Conservation (phyloP, 2,797 vertebrate species). For the Loriculus beryllinus region DNA sequence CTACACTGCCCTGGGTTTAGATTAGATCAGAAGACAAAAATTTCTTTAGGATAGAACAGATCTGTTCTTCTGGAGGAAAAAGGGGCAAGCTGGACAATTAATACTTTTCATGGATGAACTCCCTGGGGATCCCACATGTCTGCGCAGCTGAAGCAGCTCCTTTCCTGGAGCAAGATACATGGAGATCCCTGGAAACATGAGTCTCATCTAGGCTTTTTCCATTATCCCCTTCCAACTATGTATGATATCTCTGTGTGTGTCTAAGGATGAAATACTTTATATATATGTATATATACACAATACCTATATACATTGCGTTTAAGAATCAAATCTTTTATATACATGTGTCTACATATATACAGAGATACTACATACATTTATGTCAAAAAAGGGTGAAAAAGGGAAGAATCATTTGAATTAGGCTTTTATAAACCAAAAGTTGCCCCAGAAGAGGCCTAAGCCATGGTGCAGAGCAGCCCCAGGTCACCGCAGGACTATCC, state of each 20-base stretch:
- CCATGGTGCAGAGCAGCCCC: background rate
- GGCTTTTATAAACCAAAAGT: background rate
- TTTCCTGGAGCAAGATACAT: background rate
- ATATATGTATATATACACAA: fast-evolving
- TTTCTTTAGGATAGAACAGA: constrained; percentile 10
- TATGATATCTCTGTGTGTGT: background rate
- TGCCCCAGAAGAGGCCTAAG: background rate
- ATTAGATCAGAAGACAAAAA: constrained; percentile 53
- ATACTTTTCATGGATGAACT: background rate
- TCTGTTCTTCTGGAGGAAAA: constrained; percentile 5
- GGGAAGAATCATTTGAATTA: background rate
- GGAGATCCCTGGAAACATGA: background rate
- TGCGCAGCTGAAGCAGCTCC: background rate
- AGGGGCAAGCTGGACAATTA: background rate
- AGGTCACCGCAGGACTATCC: background rate
- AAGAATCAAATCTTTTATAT: background rate
- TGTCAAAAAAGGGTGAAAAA: background rate
- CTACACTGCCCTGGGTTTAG: background rate
- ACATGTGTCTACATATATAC: background rate
- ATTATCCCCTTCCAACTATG: background rate
- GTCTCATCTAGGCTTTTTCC: background rate
- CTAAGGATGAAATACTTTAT: background rate
- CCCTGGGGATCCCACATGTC: background rate
- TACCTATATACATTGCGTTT: background rate
- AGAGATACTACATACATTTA: background rate